Evolutionary conservation across 2,113 vertebrate genomes (phyloP).

Genomic region (Amia ocellicauda): DNA sequence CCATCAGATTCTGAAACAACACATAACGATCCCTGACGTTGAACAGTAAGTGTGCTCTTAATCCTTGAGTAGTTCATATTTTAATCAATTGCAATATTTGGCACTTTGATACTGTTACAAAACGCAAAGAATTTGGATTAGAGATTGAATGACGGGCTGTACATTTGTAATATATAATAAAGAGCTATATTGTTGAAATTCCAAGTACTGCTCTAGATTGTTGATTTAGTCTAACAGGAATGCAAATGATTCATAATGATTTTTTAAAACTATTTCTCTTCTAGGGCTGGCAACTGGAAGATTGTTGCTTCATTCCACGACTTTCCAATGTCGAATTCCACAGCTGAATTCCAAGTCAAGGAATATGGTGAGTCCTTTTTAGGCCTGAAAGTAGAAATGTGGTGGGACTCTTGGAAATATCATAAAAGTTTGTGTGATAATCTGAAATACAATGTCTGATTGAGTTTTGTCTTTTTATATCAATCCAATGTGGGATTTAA

Average conservation of each 20-base stretch:
- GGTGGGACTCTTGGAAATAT: not conserved
- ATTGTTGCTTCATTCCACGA: constrained; percentile 52
- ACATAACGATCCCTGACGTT: constrained; percentile 51
- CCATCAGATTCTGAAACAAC: constrained; percentile 26
- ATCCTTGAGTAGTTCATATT: too few species aligned
- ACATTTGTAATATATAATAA: too few species aligned
- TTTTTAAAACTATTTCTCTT: constrained; percentile 25
- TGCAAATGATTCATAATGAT: not conserved
- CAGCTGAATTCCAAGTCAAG: constrained; percentile 62
- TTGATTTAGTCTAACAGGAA: too few species aligned
- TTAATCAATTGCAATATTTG: too few species aligned
- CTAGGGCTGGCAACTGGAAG: constrained; percentile 61
- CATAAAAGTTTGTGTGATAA: too few species aligned
- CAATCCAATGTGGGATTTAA: not conserved
- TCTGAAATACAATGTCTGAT: too few species aligned
- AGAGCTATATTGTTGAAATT: too few species aligned
- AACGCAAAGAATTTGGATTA: too few species aligned
- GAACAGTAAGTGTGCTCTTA: constrained; percentile 48
- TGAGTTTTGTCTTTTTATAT: not conserved
- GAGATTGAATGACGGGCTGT: too few species aligned
- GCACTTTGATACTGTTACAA: too few species aligned
- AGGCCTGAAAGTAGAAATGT: not conserved
- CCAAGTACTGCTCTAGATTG: too few species aligned
- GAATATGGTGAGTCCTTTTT: constrained; percentile 47
- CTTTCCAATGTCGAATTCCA: constrained; percentile 44